phyloP scores from a whole-genome alignment of 2,797 vertebrate species.

The Distichodus sexfasciatus region DNA sequence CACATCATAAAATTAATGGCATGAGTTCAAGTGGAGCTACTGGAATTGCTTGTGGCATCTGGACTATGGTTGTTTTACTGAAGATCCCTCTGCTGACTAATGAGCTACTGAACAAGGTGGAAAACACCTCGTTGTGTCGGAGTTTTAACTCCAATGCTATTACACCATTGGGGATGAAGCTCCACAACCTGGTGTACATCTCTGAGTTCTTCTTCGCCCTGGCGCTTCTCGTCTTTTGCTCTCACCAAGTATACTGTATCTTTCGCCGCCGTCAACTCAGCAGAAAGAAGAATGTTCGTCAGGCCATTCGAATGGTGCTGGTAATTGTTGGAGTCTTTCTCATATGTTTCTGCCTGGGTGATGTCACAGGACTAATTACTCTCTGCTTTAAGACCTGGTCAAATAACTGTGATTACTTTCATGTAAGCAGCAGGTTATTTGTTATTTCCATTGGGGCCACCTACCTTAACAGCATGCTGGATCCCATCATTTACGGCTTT shows the following conservation, averaged over 20 bases:
- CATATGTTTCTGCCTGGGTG: constrained; percentile 68
- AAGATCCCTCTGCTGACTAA: constrained; percentile 63
- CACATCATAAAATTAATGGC: constrained; percentile 59
- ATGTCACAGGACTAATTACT: constrained; percentile 59
- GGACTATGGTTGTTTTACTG: constrained; percentile 61
- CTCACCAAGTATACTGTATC: constrained; percentile 57
- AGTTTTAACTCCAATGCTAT: constrained; percentile 52
- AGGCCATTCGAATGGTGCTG: constrained; percentile 54
- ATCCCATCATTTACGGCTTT: constrained; percentile 69
- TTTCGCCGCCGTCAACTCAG: constrained; percentile 43
- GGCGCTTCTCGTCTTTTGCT: constrained; percentile 67
- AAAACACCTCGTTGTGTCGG: constrained; percentile 40
- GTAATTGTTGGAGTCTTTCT: constrained; percentile 64
- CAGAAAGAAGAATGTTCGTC: constrained; percentile 38
- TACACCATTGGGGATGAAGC: constrained; percentile 22
- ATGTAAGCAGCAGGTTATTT: constrained; percentile 42
- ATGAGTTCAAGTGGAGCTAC: constrained; percentile 35
- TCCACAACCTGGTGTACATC: constrained; percentile 63
- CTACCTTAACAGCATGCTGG: constrained; percentile 73
- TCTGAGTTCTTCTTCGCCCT: constrained; percentile 68
- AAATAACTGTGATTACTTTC: constrained; percentile 32
- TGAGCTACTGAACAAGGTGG: constrained; percentile 22
- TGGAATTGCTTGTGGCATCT: constrained; percentile 47
- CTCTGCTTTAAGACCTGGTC: background rate
- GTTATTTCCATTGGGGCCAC: constrained; percentile 63